Evolutionary conservation across 2,113 vertebrate species (phyloP), one percentile per base, ranked within the genome.

Genomic region (Phoxinus phoxinus): DNA sequence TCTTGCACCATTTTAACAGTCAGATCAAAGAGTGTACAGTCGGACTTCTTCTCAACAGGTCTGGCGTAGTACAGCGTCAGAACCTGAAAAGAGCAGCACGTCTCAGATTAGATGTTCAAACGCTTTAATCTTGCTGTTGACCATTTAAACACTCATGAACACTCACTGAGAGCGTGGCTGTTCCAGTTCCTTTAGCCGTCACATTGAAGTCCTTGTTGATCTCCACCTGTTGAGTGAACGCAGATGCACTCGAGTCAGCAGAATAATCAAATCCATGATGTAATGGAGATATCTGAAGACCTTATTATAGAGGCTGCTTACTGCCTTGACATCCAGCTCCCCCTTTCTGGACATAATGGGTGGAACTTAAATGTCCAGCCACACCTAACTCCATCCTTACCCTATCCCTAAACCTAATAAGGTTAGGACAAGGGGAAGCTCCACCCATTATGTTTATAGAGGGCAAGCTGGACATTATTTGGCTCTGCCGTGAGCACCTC

Each of bases 21-120:
- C 4, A 99, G 61, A 37, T 93, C 25, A 0, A 97, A 99, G 0
- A 58, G 94, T 75, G 94, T 92, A 86, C 98, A 99, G 17, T 92
- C 76, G 25, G 61, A 41, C 0, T 92, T 90, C 37, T 80, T 92
- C 0, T 95, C 91, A 0, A 87, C 90, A n/a, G 94, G 89, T 25
- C 92, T 84, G 86, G 95, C 93, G 0, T 96, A 95, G 89, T 96
- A 97, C 71, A 95, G 2, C 0, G 95, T 96, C 86, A 96, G 91
- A 84, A 96, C 90, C 95, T 96, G 86, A 63, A 46, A 89, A 19
- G 75, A 11, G 3, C 25, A 67, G 0, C 67, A 1, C 25, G 41
- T 23, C 19, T 65, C 17, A 63, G 15, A 25, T 69, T 10, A 58
- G 30, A 75, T 27, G 46, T 1, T 58, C 2, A 53, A 6, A 13